These are phyloP conservation scores for Cenopis cana DNA, from an alignment of 2,888 invertebrate genomes.

Conservation along the genomic window DNA sequence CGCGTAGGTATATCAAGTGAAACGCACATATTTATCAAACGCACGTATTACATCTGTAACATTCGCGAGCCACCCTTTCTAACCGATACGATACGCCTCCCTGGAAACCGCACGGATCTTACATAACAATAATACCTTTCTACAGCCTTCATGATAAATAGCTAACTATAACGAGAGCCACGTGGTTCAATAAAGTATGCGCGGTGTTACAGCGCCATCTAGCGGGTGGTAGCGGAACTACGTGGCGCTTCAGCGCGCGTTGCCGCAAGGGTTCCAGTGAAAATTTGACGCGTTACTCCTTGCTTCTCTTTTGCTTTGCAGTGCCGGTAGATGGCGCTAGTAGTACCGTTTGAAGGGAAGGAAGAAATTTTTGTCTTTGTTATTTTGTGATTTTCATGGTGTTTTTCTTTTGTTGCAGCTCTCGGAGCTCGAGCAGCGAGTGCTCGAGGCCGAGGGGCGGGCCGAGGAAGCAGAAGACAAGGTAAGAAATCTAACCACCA, in stretches of 20 bases:
- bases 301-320: slow-evolving; percentile 13
- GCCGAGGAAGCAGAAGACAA: slow-evolving; percentile 98
- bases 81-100: slow-evolving; percentile 65
- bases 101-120: slow-evolving; percentile 80
- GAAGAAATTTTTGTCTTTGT: neutral
- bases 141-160: slow-evolving; percentile 70
- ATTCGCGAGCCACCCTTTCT: slow-evolving; percentile 76
- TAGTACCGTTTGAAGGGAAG: slow-evolving; percentile 48
- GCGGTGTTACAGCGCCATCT: slow-evolving; percentile 70
- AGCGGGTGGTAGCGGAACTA: slow-evolving; percentile 65
- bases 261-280: slow-evolving; percentile 48
- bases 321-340: slow-evolving; percentile 66
- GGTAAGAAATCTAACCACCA: slow-evolving; percentile 84
- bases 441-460: slow-evolving; percentile 95
- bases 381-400: slow-evolving; percentile 17
- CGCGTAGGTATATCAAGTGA: slow-evolving; percentile 41
- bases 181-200: slow-evolving; percentile 79
- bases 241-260: slow-evolving; percentile 41
- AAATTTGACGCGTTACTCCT: slow-evolving; percentile 45
- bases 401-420: slow-evolving; percentile 88
- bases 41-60: slow-evolving; percentile 73
- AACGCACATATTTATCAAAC: slow-evolving; percentile 51
- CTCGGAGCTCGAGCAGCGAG: slow-evolving; percentile 96
- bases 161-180: slow-evolving; percentile 61
- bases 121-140: slow-evolving; percentile 82